Evolutionary conservation across 1,140 invertebrate genomes (phyloP).

Genomic region (Orchesella cincta): DNA sequence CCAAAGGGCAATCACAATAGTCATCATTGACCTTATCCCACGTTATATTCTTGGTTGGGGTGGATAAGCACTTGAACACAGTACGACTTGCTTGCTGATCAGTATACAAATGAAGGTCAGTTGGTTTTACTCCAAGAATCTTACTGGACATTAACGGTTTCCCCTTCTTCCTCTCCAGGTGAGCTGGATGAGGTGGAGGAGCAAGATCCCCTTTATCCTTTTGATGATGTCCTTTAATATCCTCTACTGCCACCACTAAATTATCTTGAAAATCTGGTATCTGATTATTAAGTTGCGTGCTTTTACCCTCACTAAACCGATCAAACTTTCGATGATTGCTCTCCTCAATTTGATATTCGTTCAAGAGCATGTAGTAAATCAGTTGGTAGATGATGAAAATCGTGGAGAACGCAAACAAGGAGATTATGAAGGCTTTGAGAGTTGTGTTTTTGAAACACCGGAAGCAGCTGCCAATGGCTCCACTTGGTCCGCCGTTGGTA

Average conservation of each 20-base stretch:
- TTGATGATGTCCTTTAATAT: neutral
- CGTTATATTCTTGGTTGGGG: conserved; percentile 43
- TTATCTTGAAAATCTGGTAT: too few species aligned
- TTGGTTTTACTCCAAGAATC: conserved; percentile 42
- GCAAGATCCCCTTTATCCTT: too few species aligned
- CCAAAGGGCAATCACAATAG: conserved; percentile 52
- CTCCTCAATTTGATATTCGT: conserved; percentile 35
- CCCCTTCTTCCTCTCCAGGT: conserved; percentile 8
- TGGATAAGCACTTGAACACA: conserved; percentile 37
- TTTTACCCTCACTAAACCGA: conserved; percentile 1
- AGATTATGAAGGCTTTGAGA: conserved; percentile 35
- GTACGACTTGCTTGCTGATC: conserved; percentile 18
- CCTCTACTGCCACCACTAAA: too few species aligned
- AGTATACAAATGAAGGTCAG: conserved; percentile 38
- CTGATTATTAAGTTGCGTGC: neutral
- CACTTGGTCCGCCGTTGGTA: too few species aligned
- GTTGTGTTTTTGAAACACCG: conserved; percentile 9
- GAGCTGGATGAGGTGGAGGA: neutral
- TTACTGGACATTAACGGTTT: conserved; percentile 32
- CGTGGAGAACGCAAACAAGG: conserved; percentile 39
- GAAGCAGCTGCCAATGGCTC: neutral
- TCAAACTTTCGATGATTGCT: neutral
- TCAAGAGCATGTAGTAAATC: conserved; percentile 40
- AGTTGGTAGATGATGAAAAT: conserved; percentile 48
- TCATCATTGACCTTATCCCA: conserved; percentile 51